Percentiles rank a stretch among this genome's conserved stretches.
These are phyloP conservation scores for Empis livida DNA, from an alignment of 2,888 invertebrate genomes.

Conservation along the genomic window DNA sequence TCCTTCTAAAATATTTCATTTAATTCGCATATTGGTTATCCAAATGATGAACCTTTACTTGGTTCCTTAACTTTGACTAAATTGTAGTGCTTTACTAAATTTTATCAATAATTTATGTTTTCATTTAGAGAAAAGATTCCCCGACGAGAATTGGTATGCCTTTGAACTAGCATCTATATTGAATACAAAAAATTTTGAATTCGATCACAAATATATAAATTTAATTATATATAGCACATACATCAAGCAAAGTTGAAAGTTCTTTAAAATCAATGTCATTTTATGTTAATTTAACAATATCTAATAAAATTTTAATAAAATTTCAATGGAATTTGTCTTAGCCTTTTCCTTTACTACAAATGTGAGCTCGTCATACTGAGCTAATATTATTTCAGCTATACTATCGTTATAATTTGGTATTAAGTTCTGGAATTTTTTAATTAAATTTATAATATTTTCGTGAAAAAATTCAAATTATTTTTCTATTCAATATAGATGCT, in stretches of 20 bases:
- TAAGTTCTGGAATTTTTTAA: slow-evolving; percentile 2
- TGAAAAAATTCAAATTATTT: slow-evolving; percentile 3
- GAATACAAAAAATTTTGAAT: too few species aligned
- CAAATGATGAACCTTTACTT: slow-evolving; percentile 1
- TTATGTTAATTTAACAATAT: not conserved
- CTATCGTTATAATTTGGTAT: slow-evolving; percentile 2
- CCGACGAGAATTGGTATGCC: too few species aligned
- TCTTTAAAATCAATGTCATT: not conserved
- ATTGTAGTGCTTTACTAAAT: too few species aligned
- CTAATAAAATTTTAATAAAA: too few species aligned
- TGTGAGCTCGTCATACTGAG: slow-evolving; percentile 1
- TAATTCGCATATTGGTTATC: slow-evolving; percentile 1
- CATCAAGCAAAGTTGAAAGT: not conserved
- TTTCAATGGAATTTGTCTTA: slow-evolving; percentile 3
- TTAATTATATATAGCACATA: slow-evolving; percentile 3
- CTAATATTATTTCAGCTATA: not conserved
- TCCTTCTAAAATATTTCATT: not conserved
- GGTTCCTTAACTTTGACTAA: slow-evolving; percentile 1
- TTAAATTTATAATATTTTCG: slow-evolving; percentile 1
- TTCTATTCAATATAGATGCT: slow-evolving; percentile 1
- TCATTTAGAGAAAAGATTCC: not conserved
- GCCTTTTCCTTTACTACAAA: slow-evolving; percentile 3
- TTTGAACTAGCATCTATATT: too few species aligned
- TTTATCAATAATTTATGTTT: too few species aligned
- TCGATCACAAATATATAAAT: too few species aligned